Evolutionary conservation across 2,113 vertebrate species (phyloP).

Genomic region (Terrapene triunguis): DNA sequence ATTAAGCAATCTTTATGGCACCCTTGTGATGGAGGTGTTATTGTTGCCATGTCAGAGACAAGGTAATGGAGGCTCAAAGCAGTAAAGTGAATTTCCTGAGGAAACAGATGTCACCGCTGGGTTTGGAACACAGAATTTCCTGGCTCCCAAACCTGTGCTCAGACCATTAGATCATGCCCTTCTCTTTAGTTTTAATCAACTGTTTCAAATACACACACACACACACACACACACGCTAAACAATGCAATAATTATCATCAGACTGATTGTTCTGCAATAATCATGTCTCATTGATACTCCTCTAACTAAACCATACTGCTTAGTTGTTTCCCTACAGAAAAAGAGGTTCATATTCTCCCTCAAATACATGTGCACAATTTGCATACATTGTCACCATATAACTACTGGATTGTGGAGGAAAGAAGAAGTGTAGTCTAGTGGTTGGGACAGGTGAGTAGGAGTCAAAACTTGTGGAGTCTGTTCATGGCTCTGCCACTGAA

Average conservation of each 20-base stretch:
- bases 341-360: not conserved
- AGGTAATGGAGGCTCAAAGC: not conserved
- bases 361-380: slow-evolving; percentile 10
- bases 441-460: not conserved
- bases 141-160: slow-evolving; percentile 25
- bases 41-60: not conserved
- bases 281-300: not conserved
- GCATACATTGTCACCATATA: slow-evolving; percentile 32
- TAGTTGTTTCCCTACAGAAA: not conserved
- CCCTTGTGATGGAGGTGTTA: not conserved
- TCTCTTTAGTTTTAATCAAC: not conserved
- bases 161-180: slow-evolving; percentile 16
- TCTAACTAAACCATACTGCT: not conserved
- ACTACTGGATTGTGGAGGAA: not conserved
- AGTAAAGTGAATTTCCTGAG: not conserved
- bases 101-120: not conserved
- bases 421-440: not conserved
- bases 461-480: not conserved
- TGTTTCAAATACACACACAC: slow-evolving; percentile 36
- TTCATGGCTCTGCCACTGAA: not conserved
- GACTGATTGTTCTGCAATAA: not conserved
- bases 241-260: not conserved
- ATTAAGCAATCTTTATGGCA: not conserved
- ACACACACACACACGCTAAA: not conserved
- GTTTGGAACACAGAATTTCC: slow-evolving; percentile 30